Conservation (phyloP, 2,797 vertebrate genomes). For the Notoglanidium macrostoma region DNA sequence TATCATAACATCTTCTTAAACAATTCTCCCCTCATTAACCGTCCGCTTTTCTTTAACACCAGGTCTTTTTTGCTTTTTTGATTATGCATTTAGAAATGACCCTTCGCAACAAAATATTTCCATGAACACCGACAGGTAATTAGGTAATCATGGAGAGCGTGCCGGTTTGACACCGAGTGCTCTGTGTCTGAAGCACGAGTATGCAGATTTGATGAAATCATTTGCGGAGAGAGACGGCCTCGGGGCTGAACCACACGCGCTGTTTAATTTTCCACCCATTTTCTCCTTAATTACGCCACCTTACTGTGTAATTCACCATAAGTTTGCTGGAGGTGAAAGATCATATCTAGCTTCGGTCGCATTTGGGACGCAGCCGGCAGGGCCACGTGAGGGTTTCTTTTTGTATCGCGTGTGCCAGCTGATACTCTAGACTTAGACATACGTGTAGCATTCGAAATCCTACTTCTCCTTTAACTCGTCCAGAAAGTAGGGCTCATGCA, state of each 20-base stretch:
- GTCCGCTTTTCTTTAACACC: background rate
- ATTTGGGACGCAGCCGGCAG: background rate
- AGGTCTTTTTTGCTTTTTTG: background rate
- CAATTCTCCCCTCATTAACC: background rate
- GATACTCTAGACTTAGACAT: background rate
- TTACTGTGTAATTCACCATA: constrained; percentile 15
- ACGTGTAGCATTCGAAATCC: no score
- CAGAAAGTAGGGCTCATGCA: constrained; percentile 2
- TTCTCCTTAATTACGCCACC: constrained; percentile 9
- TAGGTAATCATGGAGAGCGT: background rate
- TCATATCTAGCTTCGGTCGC: background rate
- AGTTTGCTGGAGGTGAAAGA: background rate
- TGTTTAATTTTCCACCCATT: constrained; percentile 39
- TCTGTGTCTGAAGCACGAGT: background rate
- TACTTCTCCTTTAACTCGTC: background rate
- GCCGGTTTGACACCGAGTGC: background rate
- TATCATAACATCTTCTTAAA: background rate
- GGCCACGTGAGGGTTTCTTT: background rate
- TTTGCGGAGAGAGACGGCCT: constrained; percentile 11
- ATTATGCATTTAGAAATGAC: background rate
- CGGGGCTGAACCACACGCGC: constrained; percentile 4
- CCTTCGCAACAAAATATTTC: background rate
- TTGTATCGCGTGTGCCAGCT: background rate
- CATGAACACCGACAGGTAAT: constrained; percentile 1
- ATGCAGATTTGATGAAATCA: constrained; percentile 36